Base-by-base conservation (phyloP, 2,888 invertebrate genomes). In the Lissocephala sabroskyi region DNA sequence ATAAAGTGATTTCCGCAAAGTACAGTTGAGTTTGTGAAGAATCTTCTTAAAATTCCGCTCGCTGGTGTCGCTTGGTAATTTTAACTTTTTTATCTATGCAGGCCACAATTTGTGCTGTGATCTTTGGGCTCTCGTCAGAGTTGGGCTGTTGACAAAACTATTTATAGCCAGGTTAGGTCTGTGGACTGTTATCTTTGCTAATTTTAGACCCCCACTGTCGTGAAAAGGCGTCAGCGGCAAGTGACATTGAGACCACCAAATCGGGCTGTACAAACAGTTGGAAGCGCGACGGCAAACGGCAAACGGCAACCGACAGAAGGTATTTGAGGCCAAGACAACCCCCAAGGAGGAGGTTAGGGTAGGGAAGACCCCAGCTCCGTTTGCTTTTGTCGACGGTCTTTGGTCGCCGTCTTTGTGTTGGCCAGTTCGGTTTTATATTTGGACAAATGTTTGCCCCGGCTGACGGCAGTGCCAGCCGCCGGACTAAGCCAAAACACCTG, bases 181-280 rank as follows among this genome's bases (percentile, higher is more conserved):
- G 58, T n/a, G n/a, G n/a, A n/a, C 49, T 42, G 59, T 59, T 71
- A 76, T 78, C 79, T 78, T 49, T 50, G 62, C 71, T 71, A 71
- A 71, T 56, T 71, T 76, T 71, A 78, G 71, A 56, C 44, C 47
- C 52, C 47, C 65, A 5, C 23, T 23, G 4, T 23, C 23, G 3
- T 5, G 23, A 23, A 23, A 23, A 23, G 23, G n/a, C n/a, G n/a
- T 45, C 49, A 48, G 49, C 53, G 10, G 1, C 56, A 54, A 67
- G 56, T 67, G 57, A 54, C 65, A 59, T 59, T 68, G 59, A 59
- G 55, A 52, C 46, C 39, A 29, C 50, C 30, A 55, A 71, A 63
- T 59, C 67, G 58, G 55, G 54, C 79, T 71, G 73, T 54, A 46
- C 52, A 71, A 71, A 78, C 59, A 59, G 52, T 41, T 35, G 10